Base-by-base conservation (phyloP, 2,888 invertebrate species). In the Drosophila algonquin region DNA sequence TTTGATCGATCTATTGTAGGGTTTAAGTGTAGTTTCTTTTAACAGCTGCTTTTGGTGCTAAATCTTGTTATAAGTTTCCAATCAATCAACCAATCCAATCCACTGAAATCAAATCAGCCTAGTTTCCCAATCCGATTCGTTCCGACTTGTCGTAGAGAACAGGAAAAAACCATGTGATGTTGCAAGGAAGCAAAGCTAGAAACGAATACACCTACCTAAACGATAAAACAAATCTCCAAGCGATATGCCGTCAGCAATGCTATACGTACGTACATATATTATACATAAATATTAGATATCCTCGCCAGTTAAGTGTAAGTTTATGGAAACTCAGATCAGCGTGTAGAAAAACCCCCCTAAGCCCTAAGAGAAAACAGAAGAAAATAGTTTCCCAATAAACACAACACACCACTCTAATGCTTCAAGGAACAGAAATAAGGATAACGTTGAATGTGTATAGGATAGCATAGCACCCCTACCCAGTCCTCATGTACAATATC, bases 11-110 rank as follows among this genome's bases (percentile, higher is more conserved):
- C 70, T 77, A 81, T 70, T 65, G 82, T 84, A 87, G 81, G 6
- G 35, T 35, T 82, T 82, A 87, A 85, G 85, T 82, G 77, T 85
- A 84, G 87, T 84, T 79, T 80, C 72, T 79, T 86, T 79, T 73
- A 74, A 76, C 81, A 81, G 85, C 87, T 85, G 84, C 76, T 77
- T 84, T 87, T 85, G 84, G 84, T 85, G 84, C 84, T 85, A 87
- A 64, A 79, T 73, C 76, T 57, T 81, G 58, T 56, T 57, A 75
- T 79, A 77, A 79, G 86, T 85, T 85, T 85, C 56, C 76, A 57
- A 63, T 62, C 63, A 70, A 67, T 58, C 64, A 67, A 30, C 8
- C 8, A 68, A 68, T 69, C 55, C 32, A 27, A 51, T 70, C 40
- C 63, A 70, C 67, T 69, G 54, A 53, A 68, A 32, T 40, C 52